Conservation (phyloP, 2,113 vertebrate species). For the Dinomys branickii region DNA sequence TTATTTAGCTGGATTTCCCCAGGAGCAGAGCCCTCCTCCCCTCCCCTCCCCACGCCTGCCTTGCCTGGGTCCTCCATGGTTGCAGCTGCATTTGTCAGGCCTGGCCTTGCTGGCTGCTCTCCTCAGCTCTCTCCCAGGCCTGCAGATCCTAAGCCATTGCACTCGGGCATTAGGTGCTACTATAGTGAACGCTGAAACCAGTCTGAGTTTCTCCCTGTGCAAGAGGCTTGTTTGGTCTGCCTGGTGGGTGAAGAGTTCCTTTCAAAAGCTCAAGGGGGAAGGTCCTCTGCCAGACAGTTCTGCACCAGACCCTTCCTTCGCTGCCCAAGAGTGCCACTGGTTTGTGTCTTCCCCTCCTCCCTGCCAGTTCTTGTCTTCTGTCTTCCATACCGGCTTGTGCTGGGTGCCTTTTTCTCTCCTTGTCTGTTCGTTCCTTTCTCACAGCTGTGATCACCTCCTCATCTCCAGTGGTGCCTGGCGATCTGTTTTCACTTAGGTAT, state of each 20-base stretch:
- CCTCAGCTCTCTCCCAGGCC: neutral
- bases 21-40: neutral
- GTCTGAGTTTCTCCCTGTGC: neutral
- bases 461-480: neutral
- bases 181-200: neutral
- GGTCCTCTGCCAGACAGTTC: neutral
- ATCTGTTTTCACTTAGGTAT: neutral
- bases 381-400: neutral
- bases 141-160: neutral
- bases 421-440: neutral
- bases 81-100: neutral
- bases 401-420: neutral
- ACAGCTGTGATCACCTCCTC: neutral
- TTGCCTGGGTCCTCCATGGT: fast-evolving
- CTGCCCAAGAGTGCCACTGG: neutral
- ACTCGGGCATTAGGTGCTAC: neutral
- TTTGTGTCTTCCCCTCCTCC: neutral
- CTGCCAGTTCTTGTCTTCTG: neutral
- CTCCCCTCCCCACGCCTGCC: fast-evolving
- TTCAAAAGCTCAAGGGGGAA: neutral
- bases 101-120: neutral
- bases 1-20: neutral
- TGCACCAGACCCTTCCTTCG: neutral
- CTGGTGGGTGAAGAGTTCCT: neutral
- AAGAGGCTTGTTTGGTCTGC: neutral